Conservation (phyloP, 1,140 invertebrate genomes). For the Eulimnadia texana region DNA sequence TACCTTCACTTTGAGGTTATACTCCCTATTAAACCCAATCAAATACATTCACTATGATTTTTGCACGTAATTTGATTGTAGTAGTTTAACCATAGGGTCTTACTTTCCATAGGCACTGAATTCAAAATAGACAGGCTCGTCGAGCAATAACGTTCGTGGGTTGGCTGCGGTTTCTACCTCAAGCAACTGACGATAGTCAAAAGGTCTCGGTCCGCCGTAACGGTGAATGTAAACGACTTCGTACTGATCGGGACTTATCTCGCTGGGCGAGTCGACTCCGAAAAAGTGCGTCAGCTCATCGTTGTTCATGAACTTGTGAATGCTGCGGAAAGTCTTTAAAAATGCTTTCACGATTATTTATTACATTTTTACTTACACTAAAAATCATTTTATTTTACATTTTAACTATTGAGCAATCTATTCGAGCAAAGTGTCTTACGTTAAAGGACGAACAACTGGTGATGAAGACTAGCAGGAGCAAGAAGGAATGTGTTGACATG, state of each 20-base stretch:
- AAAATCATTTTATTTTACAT: no score
- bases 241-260: neutral
- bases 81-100: no score
- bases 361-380: no score
- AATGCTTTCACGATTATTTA: no score
- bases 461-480: no score
- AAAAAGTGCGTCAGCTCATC: slow-evolving; percentile 2
- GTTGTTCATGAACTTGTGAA: slow-evolving; percentile 1
- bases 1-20: slow-evolving; percentile 25
- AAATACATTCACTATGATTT: no score
- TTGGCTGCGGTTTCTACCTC: neutral
- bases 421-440: no score
- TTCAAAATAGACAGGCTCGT: neutral
- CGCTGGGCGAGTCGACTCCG: neutral
- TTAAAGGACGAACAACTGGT: no score
- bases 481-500: no score
- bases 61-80: no score
- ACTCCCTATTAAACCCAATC: slow-evolving; percentile 14
- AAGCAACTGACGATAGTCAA: neutral
- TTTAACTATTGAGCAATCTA: neutral
- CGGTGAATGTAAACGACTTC: slow-evolving; percentile 5
- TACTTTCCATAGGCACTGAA: slow-evolving; percentile 7
- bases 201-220: neutral
- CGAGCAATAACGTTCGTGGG: neutral
- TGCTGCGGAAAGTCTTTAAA: neutral